A percentile compares a stretch with the other conserved stretches of the same genome.
These are phyloP conservation scores for Barbus barbus DNA, from an alignment of 2,113 vertebrate genomes.

Conservation along the genomic window DNA sequence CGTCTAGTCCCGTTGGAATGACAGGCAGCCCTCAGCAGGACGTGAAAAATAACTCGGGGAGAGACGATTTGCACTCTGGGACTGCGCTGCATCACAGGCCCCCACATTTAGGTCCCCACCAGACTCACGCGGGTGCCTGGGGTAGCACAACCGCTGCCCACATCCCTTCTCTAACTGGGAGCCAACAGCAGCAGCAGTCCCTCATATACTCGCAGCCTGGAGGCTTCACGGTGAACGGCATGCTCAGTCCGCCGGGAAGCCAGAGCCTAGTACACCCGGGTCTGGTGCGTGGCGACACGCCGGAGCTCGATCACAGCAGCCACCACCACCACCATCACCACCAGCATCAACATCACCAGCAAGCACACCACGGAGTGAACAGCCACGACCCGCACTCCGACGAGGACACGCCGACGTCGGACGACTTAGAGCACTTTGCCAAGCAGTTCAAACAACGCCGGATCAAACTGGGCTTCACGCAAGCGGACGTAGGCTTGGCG, in stretches of 20 bases:
- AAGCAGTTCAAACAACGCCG: slow-evolving; percentile 90
- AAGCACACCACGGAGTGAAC: slow-evolving; percentile 75
- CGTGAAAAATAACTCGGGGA: slow-evolving; percentile 83
- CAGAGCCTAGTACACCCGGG: slow-evolving; percentile 92
- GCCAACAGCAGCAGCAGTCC: slow-evolving; percentile 89
- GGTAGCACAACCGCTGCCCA: slow-evolving; percentile 86
- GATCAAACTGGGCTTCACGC: slow-evolving; percentile 90
- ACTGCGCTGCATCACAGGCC: slow-evolving; percentile 90
- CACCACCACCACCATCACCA: slow-evolving; percentile 88
- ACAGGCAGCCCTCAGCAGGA: slow-evolving; percentile 89
- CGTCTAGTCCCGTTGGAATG: slow-evolving; percentile 89
- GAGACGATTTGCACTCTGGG: slow-evolving; percentile 90
- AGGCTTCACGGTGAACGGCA: slow-evolving; percentile 95
- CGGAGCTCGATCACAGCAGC: slow-evolving; percentile 89
- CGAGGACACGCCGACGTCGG: slow-evolving; percentile 92
- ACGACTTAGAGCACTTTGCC: slow-evolving; percentile 88
- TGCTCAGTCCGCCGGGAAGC: slow-evolving; percentile 89
- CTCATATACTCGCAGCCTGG: slow-evolving; percentile 91
- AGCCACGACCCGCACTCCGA: slow-evolving; percentile 93
- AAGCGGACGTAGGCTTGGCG: slow-evolving; percentile 86
- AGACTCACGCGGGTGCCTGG: slow-evolving; percentile 88
- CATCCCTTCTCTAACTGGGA: slow-evolving; percentile 87
- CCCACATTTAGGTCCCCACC: slow-evolving; percentile 84
- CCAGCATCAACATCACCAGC: slow-evolving; percentile 84
- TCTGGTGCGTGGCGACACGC: slow-evolving; percentile 90